Base-by-base conservation (phyloP, 1,140 invertebrate genomes). In the Drosophila asahinai region DNA sequence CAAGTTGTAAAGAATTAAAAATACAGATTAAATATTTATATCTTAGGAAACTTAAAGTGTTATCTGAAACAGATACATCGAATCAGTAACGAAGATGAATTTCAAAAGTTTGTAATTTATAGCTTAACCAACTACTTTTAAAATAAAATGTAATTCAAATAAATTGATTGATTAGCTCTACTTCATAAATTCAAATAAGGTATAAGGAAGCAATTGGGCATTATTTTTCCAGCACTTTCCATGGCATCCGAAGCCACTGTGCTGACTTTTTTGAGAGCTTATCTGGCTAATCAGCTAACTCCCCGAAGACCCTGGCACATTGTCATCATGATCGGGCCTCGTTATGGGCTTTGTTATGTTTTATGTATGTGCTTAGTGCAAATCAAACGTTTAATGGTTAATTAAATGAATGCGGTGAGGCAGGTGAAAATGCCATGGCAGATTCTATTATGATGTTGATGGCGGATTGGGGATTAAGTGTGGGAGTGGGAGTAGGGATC, bases 311-410 rank as follows among this genome's bases (percentile, higher is more conserved):
- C 30, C 74, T 40, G 54, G 64, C 49, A 43, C 25, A 60, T 54
- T 49, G 36, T 70, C 68, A 60, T 77, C 36, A 52, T 61, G 76
- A 63, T 60, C 36, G 43, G 15, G 66, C 33, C 33, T 49, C 51
- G 43, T 49, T 71, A 49, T 38, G 33, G 30, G 25, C 12, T 27
- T 51, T 40, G 19, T 42, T 43, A 76, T 82, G 83, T 79, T 86
- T 82, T 86, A 86, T 86, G 83, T 83, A 82, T 86, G 70, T 61
- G 76, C 70, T 76, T 68, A 47, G 66, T 70, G 80, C 76, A 62
- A 87, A 86, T 86, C 83, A 86, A 86, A 80, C 51, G 62, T 60
- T 67, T 72, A 80, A 73, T 83, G 75, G 58, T 48, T 79, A 63
- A 66, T 77, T 67, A 66, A 77, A 55, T 54, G 62, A 62, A 72